phyloP scores from a whole-genome alignment of 2,888 invertebrate species.

The Agrotis exclamationis region DNA sequence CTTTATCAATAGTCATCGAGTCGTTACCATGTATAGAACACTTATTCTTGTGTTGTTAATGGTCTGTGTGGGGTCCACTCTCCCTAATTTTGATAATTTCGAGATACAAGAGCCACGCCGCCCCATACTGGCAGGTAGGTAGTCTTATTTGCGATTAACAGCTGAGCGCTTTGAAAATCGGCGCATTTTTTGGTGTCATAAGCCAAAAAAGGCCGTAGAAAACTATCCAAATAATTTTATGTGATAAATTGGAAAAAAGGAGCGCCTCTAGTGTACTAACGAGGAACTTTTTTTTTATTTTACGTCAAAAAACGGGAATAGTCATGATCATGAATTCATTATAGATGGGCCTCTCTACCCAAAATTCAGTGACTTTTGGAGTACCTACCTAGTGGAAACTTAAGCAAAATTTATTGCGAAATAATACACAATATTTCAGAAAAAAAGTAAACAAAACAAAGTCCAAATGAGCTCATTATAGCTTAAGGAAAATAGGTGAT shows the following conservation, averaged over 20 bases:
- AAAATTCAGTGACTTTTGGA: too few species aligned
- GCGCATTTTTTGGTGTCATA: neutral
- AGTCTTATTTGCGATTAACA: neutral
- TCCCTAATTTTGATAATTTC: neutral
- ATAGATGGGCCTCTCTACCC: too few species aligned
- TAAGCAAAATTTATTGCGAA: too few species aligned
- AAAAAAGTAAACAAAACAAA: neutral
- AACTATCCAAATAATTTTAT: too few species aligned
- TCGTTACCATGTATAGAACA: constrained; percentile 17
- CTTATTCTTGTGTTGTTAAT: constrained; percentile 11
- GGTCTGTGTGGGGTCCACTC: constrained; percentile 1
- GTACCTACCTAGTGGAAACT: too few species aligned
- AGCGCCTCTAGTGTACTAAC: too few species aligned
- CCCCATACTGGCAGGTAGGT: neutral
- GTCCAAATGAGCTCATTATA: neutral
- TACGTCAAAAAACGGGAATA: too few species aligned
- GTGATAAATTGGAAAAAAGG: too few species aligned
- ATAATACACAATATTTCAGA: neutral
- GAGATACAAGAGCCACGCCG: neutral
- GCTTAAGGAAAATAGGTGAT: constrained; percentile 14
- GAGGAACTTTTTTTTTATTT: too few species aligned
- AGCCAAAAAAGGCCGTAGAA: too few species aligned
- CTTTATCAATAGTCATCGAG: constrained; percentile 2
- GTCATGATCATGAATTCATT: too few species aligned
- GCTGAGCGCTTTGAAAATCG: too few species aligned